These are phyloP conservation scores for Pardosa pseudoannulata DNA, from an alignment of 2,888 invertebrate species.

Conservation along the genomic window DNA sequence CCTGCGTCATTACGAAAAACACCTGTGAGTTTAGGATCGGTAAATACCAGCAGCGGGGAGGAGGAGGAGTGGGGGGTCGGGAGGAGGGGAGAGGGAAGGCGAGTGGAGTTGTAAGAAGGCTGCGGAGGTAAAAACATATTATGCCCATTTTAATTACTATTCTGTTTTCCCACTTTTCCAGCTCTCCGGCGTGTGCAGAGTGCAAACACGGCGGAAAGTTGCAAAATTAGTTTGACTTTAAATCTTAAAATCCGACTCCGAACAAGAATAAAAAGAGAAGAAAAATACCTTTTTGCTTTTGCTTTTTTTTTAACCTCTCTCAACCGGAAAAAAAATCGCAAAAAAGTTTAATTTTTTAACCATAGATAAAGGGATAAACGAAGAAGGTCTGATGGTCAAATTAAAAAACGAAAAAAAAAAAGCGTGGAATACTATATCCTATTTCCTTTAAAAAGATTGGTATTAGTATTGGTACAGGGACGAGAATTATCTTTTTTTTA, in stretches of 20 bases:
- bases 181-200: conserved; percentile 36
- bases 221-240: conserved; percentile 72
- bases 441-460: conserved; percentile 71
- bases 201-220: conserved; percentile 68
- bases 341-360: conserved; percentile 65
- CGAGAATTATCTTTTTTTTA: conserved; percentile 62
- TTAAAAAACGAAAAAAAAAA: conserved; percentile 34
- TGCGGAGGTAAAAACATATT: conserved; percentile 70
- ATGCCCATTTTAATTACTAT: conserved; percentile 70
- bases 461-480: conserved; percentile 63
- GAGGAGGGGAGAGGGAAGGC: too few species aligned
- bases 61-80: background rate
- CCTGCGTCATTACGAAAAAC: conserved; percentile 68
- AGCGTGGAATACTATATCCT: conserved; percentile 58
- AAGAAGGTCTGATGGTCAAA: conserved; percentile 48
- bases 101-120: conserved; percentile 66
- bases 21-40: conserved; percentile 69
- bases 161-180: conserved; percentile 63
- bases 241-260: conserved; percentile 61
- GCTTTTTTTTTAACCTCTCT: background rate
- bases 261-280: conserved; percentile 28
- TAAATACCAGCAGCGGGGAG: conserved; percentile 50
- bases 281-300: background rate
- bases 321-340: background rate
- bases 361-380: conserved; percentile 63